Base-by-base conservation (phyloP, 2,888 invertebrate genomes). In the Mythimna vitellina region DNA sequence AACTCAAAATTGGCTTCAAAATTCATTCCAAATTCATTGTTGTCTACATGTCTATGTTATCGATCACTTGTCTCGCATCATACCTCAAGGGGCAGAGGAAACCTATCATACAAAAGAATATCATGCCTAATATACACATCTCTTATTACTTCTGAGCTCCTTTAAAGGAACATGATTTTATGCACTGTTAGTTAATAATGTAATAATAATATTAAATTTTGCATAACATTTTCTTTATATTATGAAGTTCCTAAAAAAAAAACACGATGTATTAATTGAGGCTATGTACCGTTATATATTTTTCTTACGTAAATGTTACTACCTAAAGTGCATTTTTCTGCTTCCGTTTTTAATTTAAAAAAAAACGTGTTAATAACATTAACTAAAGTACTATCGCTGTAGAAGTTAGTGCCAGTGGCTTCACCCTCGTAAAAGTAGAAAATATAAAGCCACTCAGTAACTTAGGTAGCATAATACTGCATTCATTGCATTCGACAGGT, bases 21-120 rank as follows among this genome's bases (percentile, higher is more conserved):
- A 75, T 77, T 83, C 79, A 83, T 83, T 80, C 57, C 57, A 73
- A 80, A 70, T 79, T 84, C 84, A 82, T 80, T 66, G 51, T 64
- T 53, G 25, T 64, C 29, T 38, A 20, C 17, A 0, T 46, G 3
- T 29, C 35, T 46, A 58, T 70, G 64, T 64, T 10, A 49, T 66
- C 49, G 38, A 65, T 73, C 73, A 81, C 72, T 71, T 38, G 46
- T 66, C 61, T 32, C 3, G 29, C 66, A 63, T 61, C 76, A 80
- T 65, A 67, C 69, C 63, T 76, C 38, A n/a, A 56, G 3, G 22
- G 42, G 12, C 25, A 22, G 51, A 72, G 68, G 53, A 66, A 32
- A 57, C 10, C 12, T 35, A 53, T n/a, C 60, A 56, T 49, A 75
- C 56, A 65, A 61, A 65, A 38, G 72, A 29, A 38, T 61, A 72